These are phyloP conservation scores for Archilochus colubris DNA, from an alignment of 2,113 vertebrate genomes.

Conservation along the genomic window DNA sequence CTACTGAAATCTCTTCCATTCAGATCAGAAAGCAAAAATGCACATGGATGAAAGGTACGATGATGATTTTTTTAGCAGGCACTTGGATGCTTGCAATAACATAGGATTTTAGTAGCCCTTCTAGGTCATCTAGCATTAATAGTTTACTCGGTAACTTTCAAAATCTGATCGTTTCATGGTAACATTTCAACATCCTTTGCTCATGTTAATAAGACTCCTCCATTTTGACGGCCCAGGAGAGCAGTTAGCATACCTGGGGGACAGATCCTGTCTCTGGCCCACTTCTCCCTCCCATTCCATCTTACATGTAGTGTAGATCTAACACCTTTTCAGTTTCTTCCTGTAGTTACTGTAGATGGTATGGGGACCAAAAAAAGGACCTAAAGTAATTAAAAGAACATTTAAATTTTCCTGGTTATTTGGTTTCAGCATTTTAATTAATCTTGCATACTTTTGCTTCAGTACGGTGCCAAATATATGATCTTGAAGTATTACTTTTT, in stretches of 20 bases:
- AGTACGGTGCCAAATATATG: slow-evolving; percentile 4
- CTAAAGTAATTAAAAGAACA: not conserved
- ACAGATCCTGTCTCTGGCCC: not conserved
- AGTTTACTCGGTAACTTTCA: not conserved
- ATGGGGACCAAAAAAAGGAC: not conserved
- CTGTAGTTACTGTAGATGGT: not conserved
- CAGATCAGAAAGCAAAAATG: slow-evolving; percentile 1
- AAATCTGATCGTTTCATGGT: not conserved
- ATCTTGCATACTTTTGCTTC: slow-evolving; percentile 29
- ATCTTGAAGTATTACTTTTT: slow-evolving; percentile 15
- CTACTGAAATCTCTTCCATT: not conserved
- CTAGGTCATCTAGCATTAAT: not conserved
- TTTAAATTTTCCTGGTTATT: not conserved
- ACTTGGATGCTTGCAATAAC: not conserved
- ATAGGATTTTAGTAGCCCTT: not conserved
- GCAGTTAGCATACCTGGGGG: not conserved
- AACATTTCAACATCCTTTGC: not conserved
- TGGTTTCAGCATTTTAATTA: slow-evolving; percentile 16
- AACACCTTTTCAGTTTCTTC: not conserved
- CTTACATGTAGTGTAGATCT: not conserved
- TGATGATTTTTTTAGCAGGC: not conserved
- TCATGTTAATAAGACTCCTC: not conserved
- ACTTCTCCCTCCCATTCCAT: not conserved
- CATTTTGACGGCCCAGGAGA: not conserved
- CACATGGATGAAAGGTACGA: not conserved